Evolutionary conservation across 2,113 vertebrate species (phyloP), one percentile per base, ranked within the genome.

Genomic region (Campylomormyrus numenius): DNA sequence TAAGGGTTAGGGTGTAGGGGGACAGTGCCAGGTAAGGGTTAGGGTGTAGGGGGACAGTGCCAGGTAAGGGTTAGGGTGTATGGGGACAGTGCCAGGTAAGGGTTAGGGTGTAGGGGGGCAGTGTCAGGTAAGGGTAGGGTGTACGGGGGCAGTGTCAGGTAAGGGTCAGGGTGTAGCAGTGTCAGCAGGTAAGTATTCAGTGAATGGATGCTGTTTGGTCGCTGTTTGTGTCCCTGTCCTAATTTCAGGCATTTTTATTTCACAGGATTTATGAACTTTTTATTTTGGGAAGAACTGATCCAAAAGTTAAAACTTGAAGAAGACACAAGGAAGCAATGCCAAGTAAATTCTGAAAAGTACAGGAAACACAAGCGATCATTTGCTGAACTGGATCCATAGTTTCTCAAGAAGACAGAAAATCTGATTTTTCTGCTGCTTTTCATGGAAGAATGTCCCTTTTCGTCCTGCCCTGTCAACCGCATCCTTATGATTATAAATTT

Each of bases 221-320:
- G 17, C 17, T 89, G 88, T 77, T 39, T 53, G 49, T 15, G 21
- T 84, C 21, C 27, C 74, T 70, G 27, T 80, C 50, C 31, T 83
- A 52, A 89, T 89, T 84, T 45, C 9, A 56, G 31, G 42, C 39
- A 17, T 83, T n/a, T 89, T 85, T 39, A 84, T 84, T 89, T 89
- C 53, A 62, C 53, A 89, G 89, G 52, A 45, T 85, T 56, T 80
- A 89, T 85, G 39, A 58, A 62, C 42, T 27, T 58, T 89, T 85
- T 58, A 80, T 85, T 89, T 11, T 45, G 53, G 89, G 89, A n/a
- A 85, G 52, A 85, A 85, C 83, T 56, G 80, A 48, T 85, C 53
- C 77, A 89, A 45, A 89, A 58, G 52, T 19, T 85, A 56, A 85
- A 85, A 48, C 2, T 52, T 85, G 77, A 62, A 85, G 88, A 89